A percentile compares a stretch with the other conserved stretches of the same genome.
Conservation (phyloP, 2,113 vertebrate genomes). For the Phrynosoma blainvillii region DNA sequence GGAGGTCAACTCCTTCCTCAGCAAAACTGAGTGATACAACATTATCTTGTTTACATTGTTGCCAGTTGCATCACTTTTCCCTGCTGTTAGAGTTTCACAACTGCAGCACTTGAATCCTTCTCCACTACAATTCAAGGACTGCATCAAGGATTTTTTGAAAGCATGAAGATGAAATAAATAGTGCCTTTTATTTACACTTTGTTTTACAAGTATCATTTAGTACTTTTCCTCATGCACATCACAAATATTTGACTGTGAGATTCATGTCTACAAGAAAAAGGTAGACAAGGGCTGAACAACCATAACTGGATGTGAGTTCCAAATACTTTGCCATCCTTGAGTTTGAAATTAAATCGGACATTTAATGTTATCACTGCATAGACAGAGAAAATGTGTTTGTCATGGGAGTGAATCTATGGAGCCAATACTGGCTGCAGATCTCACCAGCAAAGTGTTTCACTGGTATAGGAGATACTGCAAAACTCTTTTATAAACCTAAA, state of each 20-base stretch:
- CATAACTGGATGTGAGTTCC: background rate
- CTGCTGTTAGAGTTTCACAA: background rate
- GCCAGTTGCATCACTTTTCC: background rate
- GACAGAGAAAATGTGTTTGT: background rate
- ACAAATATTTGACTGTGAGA: background rate
- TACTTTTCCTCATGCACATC: background rate
- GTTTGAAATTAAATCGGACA: background rate
- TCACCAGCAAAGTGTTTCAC: background rate
- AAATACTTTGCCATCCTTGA: background rate
- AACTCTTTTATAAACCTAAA: background rate
- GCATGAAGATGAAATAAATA: background rate
- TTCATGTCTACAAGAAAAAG: background rate
- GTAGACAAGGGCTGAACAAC: background rate
- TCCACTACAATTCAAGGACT: background rate
- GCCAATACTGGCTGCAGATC: background rate
- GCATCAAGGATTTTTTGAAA: background rate
- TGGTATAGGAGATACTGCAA: background rate
- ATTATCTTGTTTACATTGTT: background rate
- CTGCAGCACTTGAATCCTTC: background rate
- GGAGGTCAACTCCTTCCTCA: background rate
- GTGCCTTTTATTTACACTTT: background rate
- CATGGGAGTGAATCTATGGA: background rate
- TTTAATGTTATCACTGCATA: background rate
- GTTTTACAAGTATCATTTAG: background rate
- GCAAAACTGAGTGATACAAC: no score